Evolutionary conservation across 1,140 invertebrate species (phyloP).

Genomic region (Scylla paramamosain): DNA sequence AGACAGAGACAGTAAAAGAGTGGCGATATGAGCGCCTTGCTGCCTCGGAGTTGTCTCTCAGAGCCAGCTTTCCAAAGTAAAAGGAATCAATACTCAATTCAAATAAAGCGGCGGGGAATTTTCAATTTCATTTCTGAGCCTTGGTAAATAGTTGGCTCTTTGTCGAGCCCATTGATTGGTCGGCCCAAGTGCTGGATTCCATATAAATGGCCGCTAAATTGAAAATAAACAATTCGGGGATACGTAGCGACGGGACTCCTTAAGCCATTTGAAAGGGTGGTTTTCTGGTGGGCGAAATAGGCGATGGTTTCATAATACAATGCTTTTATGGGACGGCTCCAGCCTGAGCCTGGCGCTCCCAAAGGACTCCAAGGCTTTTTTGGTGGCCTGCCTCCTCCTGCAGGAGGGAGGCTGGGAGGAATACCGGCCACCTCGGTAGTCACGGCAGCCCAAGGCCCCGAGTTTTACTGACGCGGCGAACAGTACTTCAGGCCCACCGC

Average conservation of each 20-base stretch:
- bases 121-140: conserved; percentile 77
- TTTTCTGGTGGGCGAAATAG: conserved; percentile 74
- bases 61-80: conserved; percentile 72
- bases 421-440: background rate
- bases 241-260: conserved; percentile 73
- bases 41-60: conserved; percentile 65
- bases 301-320: conserved; percentile 76
- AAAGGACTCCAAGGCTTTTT: background rate
- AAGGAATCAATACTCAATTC: conserved; percentile 77
- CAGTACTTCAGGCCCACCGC: background rate
- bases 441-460: background rate
- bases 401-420: background rate
- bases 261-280: conserved; percentile 76
- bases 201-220: conserved; percentile 77
- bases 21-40: background rate
- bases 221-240: conserved; percentile 77
- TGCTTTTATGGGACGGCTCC: conserved; percentile 68
- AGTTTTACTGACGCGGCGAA: background rate
- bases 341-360: conserved; percentile 42
- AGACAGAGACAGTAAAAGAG: conserved; percentile 43
- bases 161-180: conserved; percentile 74
- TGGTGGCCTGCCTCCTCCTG: background rate
- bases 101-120: conserved; percentile 76
- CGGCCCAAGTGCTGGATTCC: conserved; percentile 72
- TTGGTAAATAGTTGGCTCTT: conserved; percentile 75